phyloP scores from a whole-genome alignment of 2,797 vertebrate genomes.

The Lagocephalus sceleratus region DNA sequence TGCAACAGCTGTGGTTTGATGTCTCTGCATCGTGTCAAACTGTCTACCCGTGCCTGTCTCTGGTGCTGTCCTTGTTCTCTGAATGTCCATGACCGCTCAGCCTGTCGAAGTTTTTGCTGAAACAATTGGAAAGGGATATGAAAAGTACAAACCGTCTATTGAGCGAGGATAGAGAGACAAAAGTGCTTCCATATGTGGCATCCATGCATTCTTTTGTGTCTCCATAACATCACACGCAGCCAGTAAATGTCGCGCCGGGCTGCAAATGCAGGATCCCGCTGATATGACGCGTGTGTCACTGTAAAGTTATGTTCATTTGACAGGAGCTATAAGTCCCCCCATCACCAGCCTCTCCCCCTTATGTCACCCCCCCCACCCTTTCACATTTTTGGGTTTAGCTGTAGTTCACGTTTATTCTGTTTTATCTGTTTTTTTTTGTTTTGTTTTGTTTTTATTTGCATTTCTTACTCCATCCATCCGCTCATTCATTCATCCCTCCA shows the following conservation, averaged over 20 bases:
- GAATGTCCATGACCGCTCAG: conserved; percentile 67
- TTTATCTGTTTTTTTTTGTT: conserved; percentile 31
- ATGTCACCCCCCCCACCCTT: conserved; percentile 39
- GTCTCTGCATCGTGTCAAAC: conserved; percentile 69
- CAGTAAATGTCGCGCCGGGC: conserved; percentile 42
- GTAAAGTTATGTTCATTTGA: conserved; percentile 46
- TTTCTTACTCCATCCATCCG: conserved; percentile 44
- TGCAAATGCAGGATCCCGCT: conserved; percentile 41
- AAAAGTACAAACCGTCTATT: conserved; percentile 12
- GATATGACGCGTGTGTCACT: conserved; percentile 45
- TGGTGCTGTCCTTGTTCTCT: conserved; percentile 68
- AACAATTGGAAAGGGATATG: neutral
- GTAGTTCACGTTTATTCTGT: conserved; percentile 4
- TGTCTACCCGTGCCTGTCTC: conserved; percentile 72
- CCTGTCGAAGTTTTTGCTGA: conserved; percentile 29
- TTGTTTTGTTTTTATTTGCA: conserved; percentile 27
- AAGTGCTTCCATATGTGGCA: conserved; percentile 18
- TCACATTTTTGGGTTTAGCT: conserved; percentile 29
- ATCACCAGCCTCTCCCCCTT: conserved; percentile 1
- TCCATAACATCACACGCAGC: conserved; percentile 40
- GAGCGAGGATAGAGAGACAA: conserved; percentile 53
- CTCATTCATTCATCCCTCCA: conserved; percentile 57
- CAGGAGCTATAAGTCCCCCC: conserved; percentile 36
- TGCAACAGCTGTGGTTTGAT: neutral
- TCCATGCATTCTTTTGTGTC: conserved; percentile 28